Conservation (phyloP, 2,113 vertebrate genomes). For the Tenebrosternarchus preto region DNA sequence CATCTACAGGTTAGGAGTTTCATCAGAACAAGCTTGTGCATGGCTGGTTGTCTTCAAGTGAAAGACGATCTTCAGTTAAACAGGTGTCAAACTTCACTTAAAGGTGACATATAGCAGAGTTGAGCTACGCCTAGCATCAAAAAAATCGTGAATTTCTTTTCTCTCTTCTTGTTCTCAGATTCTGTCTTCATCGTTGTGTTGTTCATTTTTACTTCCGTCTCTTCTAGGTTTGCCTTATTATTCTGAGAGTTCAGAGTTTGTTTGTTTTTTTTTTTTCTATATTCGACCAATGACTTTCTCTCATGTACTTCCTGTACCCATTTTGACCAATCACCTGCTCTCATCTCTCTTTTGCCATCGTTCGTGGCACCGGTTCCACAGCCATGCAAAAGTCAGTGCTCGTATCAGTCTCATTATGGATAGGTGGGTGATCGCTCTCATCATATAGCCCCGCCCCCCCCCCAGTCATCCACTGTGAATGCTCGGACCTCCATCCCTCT, state of each 20-base stretch:
- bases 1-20: constrained; percentile 88
- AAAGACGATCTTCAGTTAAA: not conserved
- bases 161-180: too few relatives aligned
- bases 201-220: too few relatives aligned
- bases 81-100: not conserved
- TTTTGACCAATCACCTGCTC: constrained; percentile 46
- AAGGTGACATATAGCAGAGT: not conserved
- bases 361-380: constrained; percentile 75
- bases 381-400: constrained; percentile 97
- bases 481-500: constrained; percentile 3
- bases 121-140: too few relatives aligned
- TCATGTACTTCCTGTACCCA: constrained; percentile 5
- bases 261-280: not conserved
- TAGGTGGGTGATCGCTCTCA: constrained; percentile 92
- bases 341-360: constrained; percentile 65
- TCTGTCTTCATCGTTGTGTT: too few relatives aligned
- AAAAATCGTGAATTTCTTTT: too few relatives aligned
- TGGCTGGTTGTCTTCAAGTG: not conserved
- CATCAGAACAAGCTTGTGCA: not conserved
- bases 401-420: constrained; percentile 98
- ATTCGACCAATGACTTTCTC: constrained; percentile 14
- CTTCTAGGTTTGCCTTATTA: not conserved
- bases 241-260: constrained; percentile 10
- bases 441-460: constrained; percentile 75
- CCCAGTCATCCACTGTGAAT: constrained; percentile 48